Base-by-base conservation (phyloP, 2,113 vertebrate species). In the Indri indri region DNA sequence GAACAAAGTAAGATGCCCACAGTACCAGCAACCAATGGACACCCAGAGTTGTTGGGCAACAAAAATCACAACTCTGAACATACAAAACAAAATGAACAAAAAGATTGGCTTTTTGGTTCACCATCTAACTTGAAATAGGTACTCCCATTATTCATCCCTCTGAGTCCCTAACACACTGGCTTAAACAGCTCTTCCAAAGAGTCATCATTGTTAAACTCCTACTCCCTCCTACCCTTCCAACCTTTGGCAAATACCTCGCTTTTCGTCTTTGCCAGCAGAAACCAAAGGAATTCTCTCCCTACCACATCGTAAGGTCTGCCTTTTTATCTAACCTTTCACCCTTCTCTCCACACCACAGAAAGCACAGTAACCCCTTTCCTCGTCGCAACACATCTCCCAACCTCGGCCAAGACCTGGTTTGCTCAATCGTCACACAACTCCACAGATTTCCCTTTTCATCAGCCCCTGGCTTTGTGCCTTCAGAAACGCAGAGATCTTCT, bases 11-110 rank as follows among this genome's bases (percentile, higher is more conserved):
- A 54, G 13, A 2, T 65, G 8, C 2, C 13, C 68, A 34, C 3
- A 61, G 50, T 23, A 10, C 59, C 14, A 73, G 63, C 5, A 37
- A 89, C 34, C 45, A 79, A 82, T 20, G 47, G 66, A 93, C 23
- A 96, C 20, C 30, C 71, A 81, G n/a, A 54, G 50, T 45, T 81
- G 16, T 3, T 54, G 61, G 34, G 27, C 6, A 82, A 40, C 54
- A 73, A 92, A 82, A 88, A 50, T 79, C 68, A 84, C 18, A 65
- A 63, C 81, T 90, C 37, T 59, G 34, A 95, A 84, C 84, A n/a
- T 18, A 71, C 27, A 79, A 88, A 90, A 91, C 42, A 82, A 77
- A 63, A 86, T 2, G 2, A 90, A 91, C 23, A 68, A 52, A 85
- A 42, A n/a, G 22, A 1, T 2, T 76, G 45, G 23, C n/a, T 45